Base-by-base conservation (phyloP, 1,140 invertebrate genomes). In the Drosophila insularis region DNA sequence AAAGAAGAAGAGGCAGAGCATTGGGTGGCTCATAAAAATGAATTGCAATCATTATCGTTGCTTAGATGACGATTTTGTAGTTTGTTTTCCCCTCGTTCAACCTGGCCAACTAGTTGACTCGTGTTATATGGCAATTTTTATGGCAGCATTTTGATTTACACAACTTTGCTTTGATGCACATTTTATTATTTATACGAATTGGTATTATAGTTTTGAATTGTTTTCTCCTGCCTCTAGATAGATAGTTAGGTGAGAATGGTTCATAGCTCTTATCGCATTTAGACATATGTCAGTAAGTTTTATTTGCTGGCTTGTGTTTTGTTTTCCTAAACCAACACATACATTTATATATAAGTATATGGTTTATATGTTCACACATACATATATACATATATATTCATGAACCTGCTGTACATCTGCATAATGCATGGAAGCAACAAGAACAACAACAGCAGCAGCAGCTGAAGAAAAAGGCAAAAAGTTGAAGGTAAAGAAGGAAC, bases 21-120 rank as follows among this genome's bases (percentile, higher is more conserved):
- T 11, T 11, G 10, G 55, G 59, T 35, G n/a, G 73, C 55, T 65
- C 78, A 87, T 87, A 74, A 89, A 87, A 89, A 89, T 74, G 76
- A 76, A 89, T 89, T 84, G 80, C 76, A 89, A 87, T 87, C 82
- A 87, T 87, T 87, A 86, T 86, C 82, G 82, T 82, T 82, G 75
- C 81, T 86, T 81, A 81, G 81, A 81, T 78, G 78, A 86, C 74
- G 74, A 78, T 72, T 78, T 54, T 7, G 21, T 43, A 66, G 61
- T 64, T 63, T 35, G 23, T 21, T 13, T 13, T 11, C 17, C 37
- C 39, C 23, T 21, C 7, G 8, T 4, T 35, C 11, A 32, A 10
- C 19, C 13, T n/a, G 27, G 32, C 31, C 63, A 84, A 76, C 72
- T 89, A 11, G 10, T 79, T 71, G 63, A 62, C 63, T 68, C 55